A percentile compares a stretch with the other conserved stretches of the same genome.
phyloP scores from a whole-genome alignment of 2,888 invertebrate genomes.

The Drosophila anceps region DNA sequence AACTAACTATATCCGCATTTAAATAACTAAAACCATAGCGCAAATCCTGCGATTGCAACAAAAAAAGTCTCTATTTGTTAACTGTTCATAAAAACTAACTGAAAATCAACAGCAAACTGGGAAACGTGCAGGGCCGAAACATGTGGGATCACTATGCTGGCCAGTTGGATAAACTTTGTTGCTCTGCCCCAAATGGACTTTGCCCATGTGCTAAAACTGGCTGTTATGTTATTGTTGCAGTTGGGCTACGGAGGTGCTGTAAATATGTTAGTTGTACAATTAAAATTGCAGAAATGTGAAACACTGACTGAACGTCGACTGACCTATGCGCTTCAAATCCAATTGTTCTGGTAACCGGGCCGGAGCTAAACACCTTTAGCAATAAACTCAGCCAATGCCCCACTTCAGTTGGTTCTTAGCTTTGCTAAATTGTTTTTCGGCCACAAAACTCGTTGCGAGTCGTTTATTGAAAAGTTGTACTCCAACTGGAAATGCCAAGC shows the following conservation, averaged over 20 bases:
- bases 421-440: constrained; percentile 64
- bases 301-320: constrained; percentile 9
- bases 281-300: constrained; percentile 66
- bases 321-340: constrained; percentile 43
- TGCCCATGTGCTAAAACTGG: constrained; percentile 46
- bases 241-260: constrained; percentile 15
- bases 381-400: neutral
- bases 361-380: constrained; percentile 27
- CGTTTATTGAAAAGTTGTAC: constrained; percentile 77
- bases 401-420: neutral
- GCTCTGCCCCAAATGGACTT: constrained; percentile 50
- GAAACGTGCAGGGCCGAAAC: constrained; percentile 10
- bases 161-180: constrained; percentile 63
- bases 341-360: constrained; percentile 55
- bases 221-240: neutral
- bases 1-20: neutral
- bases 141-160: constrained; percentile 33
- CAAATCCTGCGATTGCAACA: neutral
- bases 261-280: constrained; percentile 61
- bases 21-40: neutral
- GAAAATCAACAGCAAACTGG: constrained; percentile 45
- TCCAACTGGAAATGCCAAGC: constrained; percentile 33
- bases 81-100: constrained; percentile 32
- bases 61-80: neutral
- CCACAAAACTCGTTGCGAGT: constrained; percentile 52